Percentiles rank a stretch among this genome's conserved stretches.
Conservation (phyloP, 2,113 vertebrate genomes). For the Chloroceryle aenea region DNA sequence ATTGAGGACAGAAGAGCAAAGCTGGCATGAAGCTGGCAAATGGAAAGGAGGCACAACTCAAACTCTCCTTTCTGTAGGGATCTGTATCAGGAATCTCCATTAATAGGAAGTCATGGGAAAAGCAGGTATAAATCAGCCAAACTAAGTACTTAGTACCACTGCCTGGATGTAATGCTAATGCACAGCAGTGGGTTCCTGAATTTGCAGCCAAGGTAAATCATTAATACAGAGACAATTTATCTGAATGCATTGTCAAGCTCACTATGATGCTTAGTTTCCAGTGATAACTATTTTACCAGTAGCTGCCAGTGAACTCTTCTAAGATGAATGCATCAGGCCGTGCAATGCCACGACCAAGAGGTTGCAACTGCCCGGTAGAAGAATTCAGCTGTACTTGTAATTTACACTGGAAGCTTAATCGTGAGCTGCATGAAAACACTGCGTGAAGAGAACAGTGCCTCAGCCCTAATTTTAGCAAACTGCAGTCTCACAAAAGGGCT, state of each 20-base stretch:
- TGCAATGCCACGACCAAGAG: not conserved
- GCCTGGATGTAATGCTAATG: not conserved
- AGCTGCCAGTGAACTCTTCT: not conserved
- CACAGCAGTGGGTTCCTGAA: not conserved
- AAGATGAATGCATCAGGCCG: not conserved
- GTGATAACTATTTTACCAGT: not conserved
- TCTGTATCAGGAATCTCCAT: not conserved
- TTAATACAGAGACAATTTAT: not conserved
- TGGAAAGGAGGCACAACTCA: not conserved
- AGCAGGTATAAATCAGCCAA: not conserved
- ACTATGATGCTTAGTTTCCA: not conserved
- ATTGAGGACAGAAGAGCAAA: not conserved
- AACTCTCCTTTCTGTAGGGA: not conserved
- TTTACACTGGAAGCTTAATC: not conserved
- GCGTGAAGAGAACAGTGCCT: rapidly evolving
- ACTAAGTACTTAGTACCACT: not conserved
- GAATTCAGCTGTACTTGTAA: not conserved
- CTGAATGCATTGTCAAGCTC: not conserved
- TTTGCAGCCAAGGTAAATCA: not conserved
- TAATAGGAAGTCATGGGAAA: not conserved
- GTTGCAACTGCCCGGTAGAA: not conserved
- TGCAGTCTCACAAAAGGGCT: not conserved
- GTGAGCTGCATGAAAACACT: not conserved
- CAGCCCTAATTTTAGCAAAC: not conserved
- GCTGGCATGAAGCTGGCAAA: not conserved